Base-by-base conservation (phyloP, 1,140 invertebrate species). In the Papilio dardanus region DNA sequence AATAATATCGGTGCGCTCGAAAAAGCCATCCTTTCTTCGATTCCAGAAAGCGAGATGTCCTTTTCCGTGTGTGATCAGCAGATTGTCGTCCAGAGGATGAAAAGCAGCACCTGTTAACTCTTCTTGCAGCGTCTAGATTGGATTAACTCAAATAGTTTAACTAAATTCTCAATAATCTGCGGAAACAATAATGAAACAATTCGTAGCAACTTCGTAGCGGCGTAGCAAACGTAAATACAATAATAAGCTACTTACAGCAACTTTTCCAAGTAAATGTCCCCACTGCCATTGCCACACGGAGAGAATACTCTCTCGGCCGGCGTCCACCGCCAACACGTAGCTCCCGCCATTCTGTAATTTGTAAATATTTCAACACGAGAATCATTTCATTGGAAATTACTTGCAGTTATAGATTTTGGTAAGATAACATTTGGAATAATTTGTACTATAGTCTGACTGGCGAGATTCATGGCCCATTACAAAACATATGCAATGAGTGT, bases 31-130 rank as follows among this genome's bases (percentile, higher is more conserved):
- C 92, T 97, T 97, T 71, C 97, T 94, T 76, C 97, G 94, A 80
- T 97, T 98, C 98, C 98, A 99, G 89, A 99, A 99, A 0, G 97
- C 96, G 50, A 99, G 94, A 92, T 99, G 98, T 5, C 97, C 97
- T 84, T 98, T 97, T 8, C 98, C 98, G 84, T 98, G 98, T 0
- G 97, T 98, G 67, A 99, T 97, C 69, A 99, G 95, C 14, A 98
- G 94, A 94, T 98, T 98, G 88, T 98, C 97, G 84, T 99, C 98
- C 7, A 97, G 93, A 0, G 98, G 98, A 93, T 99, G 98, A 90
- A 99, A 99, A 3, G 97, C 97, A 0, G 97, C 97, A 0, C 97
- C 98, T 0, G 97, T 96, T 21, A 99, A 89, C 82, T 98, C 97
- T 88, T 99, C 97, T 94, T 98, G 97, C 71, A 98, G 93, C 0